A percentile compares a stretch with the other conserved stretches of the same genome.
Evolutionary conservation across 2,888 invertebrate genomes (phyloP).

Genomic region (Eupithecia tripunctaria): DNA sequence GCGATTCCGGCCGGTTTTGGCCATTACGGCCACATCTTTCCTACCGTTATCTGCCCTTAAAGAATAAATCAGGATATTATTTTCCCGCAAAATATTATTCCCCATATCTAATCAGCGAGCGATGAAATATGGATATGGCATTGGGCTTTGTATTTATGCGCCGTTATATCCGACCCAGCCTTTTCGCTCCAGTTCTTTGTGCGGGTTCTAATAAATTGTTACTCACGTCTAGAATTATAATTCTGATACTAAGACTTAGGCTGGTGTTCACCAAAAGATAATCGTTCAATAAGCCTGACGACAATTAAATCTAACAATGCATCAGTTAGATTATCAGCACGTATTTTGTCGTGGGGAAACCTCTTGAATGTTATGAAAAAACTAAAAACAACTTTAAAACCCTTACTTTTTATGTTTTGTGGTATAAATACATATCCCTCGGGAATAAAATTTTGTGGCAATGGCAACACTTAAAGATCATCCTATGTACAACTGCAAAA

Average conservation of each 20-base stretch:
- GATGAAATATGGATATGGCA: constrained; percentile 71
- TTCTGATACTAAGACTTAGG: background rate
- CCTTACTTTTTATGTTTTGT: too few relatives aligned
- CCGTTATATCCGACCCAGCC: constrained; percentile 51
- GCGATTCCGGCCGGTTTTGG: constrained; percentile 67
- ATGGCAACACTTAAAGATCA: too few relatives aligned
- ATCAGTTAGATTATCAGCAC: too few relatives aligned
- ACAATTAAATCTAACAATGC: too few relatives aligned
- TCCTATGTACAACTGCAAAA: too few relatives aligned
- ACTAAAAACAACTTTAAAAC: too few relatives aligned
- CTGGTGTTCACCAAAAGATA: too few relatives aligned
- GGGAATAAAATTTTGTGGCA: too few relatives aligned
- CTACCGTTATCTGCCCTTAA: constrained; percentile 72
- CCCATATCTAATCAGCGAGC: constrained; percentile 78
- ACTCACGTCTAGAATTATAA: constrained; percentile 8
- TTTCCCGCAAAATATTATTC: constrained; percentile 75
- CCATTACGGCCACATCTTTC: constrained; percentile 74
- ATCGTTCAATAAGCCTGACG: too few relatives aligned
- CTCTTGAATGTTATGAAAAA: too few relatives aligned
- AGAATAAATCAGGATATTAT: constrained; percentile 80
- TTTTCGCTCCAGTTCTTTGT: constrained; percentile 34
- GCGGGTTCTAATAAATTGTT: constrained; percentile 32
- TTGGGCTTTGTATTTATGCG: constrained; percentile 63
- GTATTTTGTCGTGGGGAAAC: too few relatives aligned
- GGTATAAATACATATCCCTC: too few relatives aligned